Conservation (phyloP, 2,797 vertebrate species). For the Lutjanus argentimaculatus region DNA sequence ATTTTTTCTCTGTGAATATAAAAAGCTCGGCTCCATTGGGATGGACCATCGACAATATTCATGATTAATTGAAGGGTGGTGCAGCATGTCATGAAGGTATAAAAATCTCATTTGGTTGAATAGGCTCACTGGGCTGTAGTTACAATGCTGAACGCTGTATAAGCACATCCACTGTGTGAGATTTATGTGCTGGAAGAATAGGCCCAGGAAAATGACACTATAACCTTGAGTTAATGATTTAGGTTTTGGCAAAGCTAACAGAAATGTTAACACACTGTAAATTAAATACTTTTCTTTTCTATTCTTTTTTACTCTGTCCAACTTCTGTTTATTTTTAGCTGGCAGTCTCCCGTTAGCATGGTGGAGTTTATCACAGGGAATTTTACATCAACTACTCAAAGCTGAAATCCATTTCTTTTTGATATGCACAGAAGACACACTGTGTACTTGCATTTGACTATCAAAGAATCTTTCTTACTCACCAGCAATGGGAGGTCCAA, state of each 20-base stretch:
- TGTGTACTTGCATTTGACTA: constrained; percentile 8
- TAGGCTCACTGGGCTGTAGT: constrained; percentile 37
- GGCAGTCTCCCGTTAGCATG: not conserved
- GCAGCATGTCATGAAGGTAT: constrained; percentile 45
- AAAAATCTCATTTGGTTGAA: constrained; percentile 56
- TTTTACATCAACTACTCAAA: constrained; percentile 13
- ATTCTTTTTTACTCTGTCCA: not conserved
- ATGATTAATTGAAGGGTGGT: constrained; percentile 56
- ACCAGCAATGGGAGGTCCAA: constrained; percentile 86
- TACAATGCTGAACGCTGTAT: constrained; percentile 39
- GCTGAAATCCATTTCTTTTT: constrained; percentile 36
- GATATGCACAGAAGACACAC: constrained; percentile 11
- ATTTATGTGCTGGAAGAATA: constrained; percentile 39
- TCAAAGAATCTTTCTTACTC: constrained; percentile 51
- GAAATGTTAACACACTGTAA: constrained; percentile 16
- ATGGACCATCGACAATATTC: constrained; percentile 39
- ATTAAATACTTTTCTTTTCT: not conserved
- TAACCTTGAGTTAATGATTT: constrained; percentile 49
- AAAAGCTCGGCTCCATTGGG: constrained; percentile 11
- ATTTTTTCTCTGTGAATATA: constrained; percentile 53
- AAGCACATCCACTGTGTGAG: constrained; percentile 50
- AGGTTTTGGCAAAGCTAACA: not conserved
- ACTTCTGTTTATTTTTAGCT: constrained; percentile 24
- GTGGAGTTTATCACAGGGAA: constrained; percentile 14
- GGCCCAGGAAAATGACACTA: constrained; percentile 13